phyloP scores from a whole-genome alignment of 2,888 invertebrate species.

The Chaetogeoica ovagalla region DNA sequence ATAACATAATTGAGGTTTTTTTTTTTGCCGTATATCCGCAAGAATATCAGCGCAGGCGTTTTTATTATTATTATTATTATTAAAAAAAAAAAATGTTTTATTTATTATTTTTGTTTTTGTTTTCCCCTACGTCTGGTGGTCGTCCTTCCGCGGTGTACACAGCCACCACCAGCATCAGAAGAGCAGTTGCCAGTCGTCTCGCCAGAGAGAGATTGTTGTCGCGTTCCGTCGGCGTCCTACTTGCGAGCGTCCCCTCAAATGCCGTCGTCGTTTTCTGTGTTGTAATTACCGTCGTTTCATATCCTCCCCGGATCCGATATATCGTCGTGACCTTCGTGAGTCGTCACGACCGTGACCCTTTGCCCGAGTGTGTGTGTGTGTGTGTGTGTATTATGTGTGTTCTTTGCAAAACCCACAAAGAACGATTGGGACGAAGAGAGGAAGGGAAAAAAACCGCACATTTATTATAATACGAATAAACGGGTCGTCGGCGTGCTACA shows the following conservation, averaged over 20 bases:
- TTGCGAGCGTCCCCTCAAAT: conserved; percentile 26
- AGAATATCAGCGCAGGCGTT: too few species aligned
- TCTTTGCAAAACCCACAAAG: conserved; percentile 26
- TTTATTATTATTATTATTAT: too few species aligned
- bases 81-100: too few species aligned
- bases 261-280: conserved; percentile 30
- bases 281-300: conserved; percentile 35
- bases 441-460: conserved; percentile 5
- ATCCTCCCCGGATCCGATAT: not conserved
- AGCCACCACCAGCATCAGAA: too few species aligned
- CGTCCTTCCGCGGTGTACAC: too few species aligned
- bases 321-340: conserved; percentile 20
- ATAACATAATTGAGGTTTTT: too few species aligned
- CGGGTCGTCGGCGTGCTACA: conserved; percentile 14
- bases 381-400: conserved; percentile 10
- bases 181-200: not conserved
- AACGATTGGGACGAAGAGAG: conserved; percentile 9
- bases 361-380: conserved; percentile 6
- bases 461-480: conserved; percentile 10
- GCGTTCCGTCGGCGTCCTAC: conserved; percentile 17
- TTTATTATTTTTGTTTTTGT: too few species aligned
- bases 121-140: too few species aligned
- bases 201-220: too few species aligned
- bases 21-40: too few species aligned
- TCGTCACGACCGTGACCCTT: conserved; percentile 51